These are phyloP conservation scores for Zaprionus inermis DNA, from an alignment of 1,140 invertebrate species.

Conservation along the genomic window DNA sequence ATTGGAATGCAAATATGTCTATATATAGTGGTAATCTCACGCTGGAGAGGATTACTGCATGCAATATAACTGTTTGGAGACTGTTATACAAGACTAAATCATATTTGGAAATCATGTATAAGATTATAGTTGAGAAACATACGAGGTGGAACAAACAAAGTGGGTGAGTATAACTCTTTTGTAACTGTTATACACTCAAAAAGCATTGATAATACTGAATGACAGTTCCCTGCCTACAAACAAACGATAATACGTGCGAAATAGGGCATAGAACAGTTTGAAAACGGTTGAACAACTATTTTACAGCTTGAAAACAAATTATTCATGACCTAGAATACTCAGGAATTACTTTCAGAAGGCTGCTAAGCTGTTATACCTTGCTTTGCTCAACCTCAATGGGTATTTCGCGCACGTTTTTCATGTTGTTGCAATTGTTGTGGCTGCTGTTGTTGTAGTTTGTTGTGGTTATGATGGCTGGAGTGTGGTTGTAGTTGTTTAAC, in stretches of 20 bases:
- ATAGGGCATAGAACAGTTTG: neutral
- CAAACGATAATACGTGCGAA: neutral
- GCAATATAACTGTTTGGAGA: conserved; percentile 11
- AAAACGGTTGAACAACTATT: neutral
- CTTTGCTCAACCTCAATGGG: conserved; percentile 83
- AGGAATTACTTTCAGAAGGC: neutral
- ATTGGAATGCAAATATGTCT: neutral
- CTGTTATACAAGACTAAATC: conserved; percentile 19
- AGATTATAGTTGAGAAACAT: neutral
- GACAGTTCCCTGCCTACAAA: neutral
- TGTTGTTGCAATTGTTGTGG: conserved; percentile 52
- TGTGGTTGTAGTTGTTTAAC: conserved; percentile 40
- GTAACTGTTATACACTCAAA: neutral
- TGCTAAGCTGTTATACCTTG: conserved; percentile 67
- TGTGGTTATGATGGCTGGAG: conserved; percentile 46
- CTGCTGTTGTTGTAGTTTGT: conserved; percentile 36
- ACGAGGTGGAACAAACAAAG: neutral
- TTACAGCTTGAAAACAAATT: neutral
- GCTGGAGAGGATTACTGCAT: neutral
- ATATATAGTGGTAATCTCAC: conserved; percentile 5
- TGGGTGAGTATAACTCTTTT: neutral
- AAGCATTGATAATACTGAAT: neutral
- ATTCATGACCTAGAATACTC: neutral
- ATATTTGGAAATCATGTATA: neutral
- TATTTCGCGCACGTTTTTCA: conserved; percentile 80